phyloP scores from a whole-genome alignment of 2,797 vertebrate species.

The Acipenser transmontanus region DNA sequence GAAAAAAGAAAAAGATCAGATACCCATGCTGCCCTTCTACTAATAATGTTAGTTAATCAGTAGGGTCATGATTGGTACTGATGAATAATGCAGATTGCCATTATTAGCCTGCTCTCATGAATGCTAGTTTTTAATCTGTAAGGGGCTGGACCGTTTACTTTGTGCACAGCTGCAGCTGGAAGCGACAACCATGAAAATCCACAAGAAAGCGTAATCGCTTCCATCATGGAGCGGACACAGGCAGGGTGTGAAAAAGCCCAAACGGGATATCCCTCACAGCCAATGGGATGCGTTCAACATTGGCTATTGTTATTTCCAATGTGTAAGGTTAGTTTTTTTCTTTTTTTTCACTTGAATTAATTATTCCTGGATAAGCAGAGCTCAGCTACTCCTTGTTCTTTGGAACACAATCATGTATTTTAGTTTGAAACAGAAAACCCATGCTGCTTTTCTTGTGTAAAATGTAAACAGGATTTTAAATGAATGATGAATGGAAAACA shows the following conservation, averaged over 20 bases:
- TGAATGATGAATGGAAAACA: no score
- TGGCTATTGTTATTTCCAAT: conserved; percentile 30
- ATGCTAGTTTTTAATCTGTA: conserved; percentile 19
- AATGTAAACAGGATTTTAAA: conserved; percentile 35
- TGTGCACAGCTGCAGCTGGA: conserved; percentile 41
- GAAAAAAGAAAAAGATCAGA: conserved; percentile 5
- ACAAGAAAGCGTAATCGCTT: conserved; percentile 41
- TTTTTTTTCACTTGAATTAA: conserved; percentile 37
- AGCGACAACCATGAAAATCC: conserved; percentile 42
- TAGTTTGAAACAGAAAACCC: conserved; percentile 31
- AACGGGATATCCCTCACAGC: conserved; percentile 44
- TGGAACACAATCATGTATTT: neutral
- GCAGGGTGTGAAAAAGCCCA: conserved; percentile 50
- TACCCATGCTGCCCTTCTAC: conserved; percentile 19
- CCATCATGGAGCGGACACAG: conserved; percentile 3
- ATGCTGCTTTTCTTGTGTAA: conserved; percentile 39
- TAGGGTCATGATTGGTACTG: conserved; percentile 34
- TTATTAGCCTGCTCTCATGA: conserved; percentile 44
- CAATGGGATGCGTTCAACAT: conserved; percentile 30
- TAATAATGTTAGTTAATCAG: conserved; percentile 46
- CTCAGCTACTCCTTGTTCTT: neutral
- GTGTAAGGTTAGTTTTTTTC: conserved; percentile 22
- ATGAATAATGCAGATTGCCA: conserved; percentile 33
- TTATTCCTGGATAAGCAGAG: neutral
- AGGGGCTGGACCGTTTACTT: conserved; percentile 31